phyloP scores from a whole-genome alignment of 2,797 vertebrate species.

The Sebastes jordani region DNA sequence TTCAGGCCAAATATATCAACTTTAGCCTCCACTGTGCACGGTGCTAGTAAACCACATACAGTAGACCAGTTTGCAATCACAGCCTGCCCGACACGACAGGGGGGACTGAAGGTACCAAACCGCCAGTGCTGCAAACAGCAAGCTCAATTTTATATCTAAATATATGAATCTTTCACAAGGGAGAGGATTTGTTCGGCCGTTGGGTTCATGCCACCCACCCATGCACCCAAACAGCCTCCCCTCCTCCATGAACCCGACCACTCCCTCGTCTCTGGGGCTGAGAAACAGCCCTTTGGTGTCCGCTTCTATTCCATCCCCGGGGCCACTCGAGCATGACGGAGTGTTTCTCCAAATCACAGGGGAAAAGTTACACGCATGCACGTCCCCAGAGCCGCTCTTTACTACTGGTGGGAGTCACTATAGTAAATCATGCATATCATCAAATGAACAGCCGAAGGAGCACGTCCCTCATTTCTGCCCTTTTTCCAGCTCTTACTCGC shows the following conservation, averaged over 20 bases:
- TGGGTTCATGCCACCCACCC: slow-evolving; percentile 36
- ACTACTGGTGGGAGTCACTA: background rate
- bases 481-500: background rate
- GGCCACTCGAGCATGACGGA: slow-evolving; percentile 65
- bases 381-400: slow-evolving; percentile 24
- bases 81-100: background rate
- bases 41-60: background rate
- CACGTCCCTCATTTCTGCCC: background rate
- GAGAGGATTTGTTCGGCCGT: slow-evolving; percentile 1
- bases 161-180: slow-evolving; percentile 73
- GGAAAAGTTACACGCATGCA: slow-evolving; percentile 11
- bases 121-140: slow-evolving; percentile 22
- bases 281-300: slow-evolving; percentile 59
- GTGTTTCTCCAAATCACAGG: slow-evolving; percentile 42
- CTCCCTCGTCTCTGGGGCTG: background rate
- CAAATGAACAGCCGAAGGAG: slow-evolving; percentile 1
- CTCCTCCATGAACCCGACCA: background rate
- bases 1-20: background rate
- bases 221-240: slow-evolving; percentile 10
- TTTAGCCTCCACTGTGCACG: background rate
- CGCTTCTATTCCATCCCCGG: slow-evolving; percentile 60
- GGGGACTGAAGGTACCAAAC: background rate
- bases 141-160: slow-evolving; percentile 55
- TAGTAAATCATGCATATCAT: slow-evolving; percentile 42
- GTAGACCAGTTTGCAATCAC: background rate